Conservation (phyloP, 2,888 invertebrate species). For the Lithophane ornitopus region DNA sequence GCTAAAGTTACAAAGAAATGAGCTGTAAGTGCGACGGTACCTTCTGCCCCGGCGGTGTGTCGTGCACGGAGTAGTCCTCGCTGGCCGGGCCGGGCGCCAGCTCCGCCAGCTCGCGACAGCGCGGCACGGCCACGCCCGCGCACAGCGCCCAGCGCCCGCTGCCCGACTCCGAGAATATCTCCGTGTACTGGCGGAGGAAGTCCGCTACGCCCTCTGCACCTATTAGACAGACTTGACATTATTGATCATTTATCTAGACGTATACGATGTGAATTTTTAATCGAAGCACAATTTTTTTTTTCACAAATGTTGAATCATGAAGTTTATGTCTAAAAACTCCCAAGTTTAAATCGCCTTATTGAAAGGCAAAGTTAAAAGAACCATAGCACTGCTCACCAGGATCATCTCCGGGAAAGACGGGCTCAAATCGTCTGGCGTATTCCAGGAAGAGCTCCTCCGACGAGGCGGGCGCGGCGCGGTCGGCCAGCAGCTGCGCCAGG, state of each 20-base stretch:
- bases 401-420: slow-evolving; percentile 77
- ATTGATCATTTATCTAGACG: background rate
- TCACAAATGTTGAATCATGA: background rate
- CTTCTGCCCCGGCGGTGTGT: slow-evolving; percentile 89
- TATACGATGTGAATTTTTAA: background rate
- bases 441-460: slow-evolving; percentile 76
- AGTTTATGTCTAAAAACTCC: background rate
- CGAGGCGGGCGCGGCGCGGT: slow-evolving; percentile 68
- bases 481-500: slow-evolving; percentile 80
- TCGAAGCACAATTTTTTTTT: background rate
- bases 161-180: slow-evolving; percentile 73
- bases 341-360: background rate
- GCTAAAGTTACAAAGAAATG: background rate
- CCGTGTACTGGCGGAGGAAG: slow-evolving; percentile 78
- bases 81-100: slow-evolving; percentile 53
- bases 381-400: slow-evolving; percentile 72
- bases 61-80: slow-evolving; percentile 85
- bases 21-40: slow-evolving; percentile 65
- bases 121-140: slow-evolving; percentile 76
- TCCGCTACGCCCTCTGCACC: slow-evolving; percentile 78
- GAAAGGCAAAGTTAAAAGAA: background rate
- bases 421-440: slow-evolving; percentile 81
- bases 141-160: slow-evolving; percentile 74
- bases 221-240: background rate
- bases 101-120: slow-evolving; percentile 62